A percentile compares a stretch with the other conserved stretches of the same genome.
Conservation (phyloP, 2,888 invertebrate species). For the Acanthosoma haemorrhoidale region DNA sequence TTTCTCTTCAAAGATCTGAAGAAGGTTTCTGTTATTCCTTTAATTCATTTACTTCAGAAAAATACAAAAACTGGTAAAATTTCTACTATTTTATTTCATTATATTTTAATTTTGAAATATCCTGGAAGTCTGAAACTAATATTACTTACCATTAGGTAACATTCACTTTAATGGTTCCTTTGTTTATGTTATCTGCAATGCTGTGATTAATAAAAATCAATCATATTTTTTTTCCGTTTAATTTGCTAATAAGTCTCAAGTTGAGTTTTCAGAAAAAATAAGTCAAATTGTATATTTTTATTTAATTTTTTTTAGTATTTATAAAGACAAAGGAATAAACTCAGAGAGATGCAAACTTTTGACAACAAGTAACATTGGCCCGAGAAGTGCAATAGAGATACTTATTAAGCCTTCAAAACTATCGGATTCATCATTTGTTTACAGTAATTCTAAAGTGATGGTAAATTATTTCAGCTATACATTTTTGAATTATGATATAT, state of each 20-base stretch:
- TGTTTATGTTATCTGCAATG: no score
- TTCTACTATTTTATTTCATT: no score
- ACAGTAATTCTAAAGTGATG: background rate
- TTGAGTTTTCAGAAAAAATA: no score
- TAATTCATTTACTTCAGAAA: slow-evolving; percentile 41
- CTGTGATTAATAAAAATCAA: no score
- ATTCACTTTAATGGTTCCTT: no score
- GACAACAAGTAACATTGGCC: slow-evolving; percentile 33
- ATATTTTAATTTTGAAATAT: no score
- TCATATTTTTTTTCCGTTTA: no score
- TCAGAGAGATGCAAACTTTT: slow-evolving; percentile 24
- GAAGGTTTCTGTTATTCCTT: slow-evolving; percentile 44
- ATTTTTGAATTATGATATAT: no score
- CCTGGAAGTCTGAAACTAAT: no score
- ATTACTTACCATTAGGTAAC: no score
- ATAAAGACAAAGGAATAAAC: slow-evolving; percentile 22
- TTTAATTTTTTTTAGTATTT: slow-evolving; percentile 20
- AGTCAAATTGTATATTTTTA: background rate
- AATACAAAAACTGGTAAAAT: slow-evolving; percentile 31
- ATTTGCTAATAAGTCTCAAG: no score
- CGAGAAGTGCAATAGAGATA: slow-evolving; percentile 41
- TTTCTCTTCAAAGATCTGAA: slow-evolving; percentile 42
- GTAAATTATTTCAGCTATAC: background rate
- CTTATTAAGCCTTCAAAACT: slow-evolving; percentile 40
- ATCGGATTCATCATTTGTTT: background rate